Evolutionary conservation across 2,113 vertebrate species (phyloP).

Genomic region (Sorex araneus): DNA sequence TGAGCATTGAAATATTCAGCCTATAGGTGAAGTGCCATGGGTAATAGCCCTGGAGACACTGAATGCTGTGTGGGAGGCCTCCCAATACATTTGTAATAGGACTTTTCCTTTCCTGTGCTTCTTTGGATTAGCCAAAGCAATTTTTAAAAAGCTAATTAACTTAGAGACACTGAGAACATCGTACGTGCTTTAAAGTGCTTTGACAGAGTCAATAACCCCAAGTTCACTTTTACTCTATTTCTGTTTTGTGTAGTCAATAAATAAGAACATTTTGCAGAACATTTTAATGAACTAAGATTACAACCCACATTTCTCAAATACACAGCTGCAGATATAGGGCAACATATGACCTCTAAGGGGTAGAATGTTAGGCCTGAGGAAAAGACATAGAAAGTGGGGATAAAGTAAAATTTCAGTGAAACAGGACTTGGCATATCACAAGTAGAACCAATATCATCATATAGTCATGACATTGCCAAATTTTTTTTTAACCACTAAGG

Average conservation of each 20-base stretch:
- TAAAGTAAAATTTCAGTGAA: background rate
- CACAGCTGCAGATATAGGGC: background rate
- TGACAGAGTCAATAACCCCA: background rate
- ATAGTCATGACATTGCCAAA: background rate
- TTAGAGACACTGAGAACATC: conserved; percentile 39
- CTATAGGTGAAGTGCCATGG: no score
- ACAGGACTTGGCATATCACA: background rate
- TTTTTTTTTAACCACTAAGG: background rate
- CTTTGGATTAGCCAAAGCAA: background rate
- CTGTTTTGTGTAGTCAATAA: background rate
- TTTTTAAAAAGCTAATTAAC: conserved; percentile 30
- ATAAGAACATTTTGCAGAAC: conserved; percentile 37
- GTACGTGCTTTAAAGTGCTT: conserved; percentile 56
- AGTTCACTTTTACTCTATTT: conserved; percentile 49
- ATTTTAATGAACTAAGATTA: conserved; percentile 47
- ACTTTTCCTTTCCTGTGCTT: background rate
- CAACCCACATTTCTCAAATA: background rate
- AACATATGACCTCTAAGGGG: background rate
- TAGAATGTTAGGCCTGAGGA: background rate
- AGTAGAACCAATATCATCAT: background rate
- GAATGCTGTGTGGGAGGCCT: no score
- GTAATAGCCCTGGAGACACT: no score
- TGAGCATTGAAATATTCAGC: no score
- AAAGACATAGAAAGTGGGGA: background rate
- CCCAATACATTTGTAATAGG: background rate